Evolutionary conservation across 2,888 invertebrate genomes (phyloP), one percentile per base, ranked within the genome.

Genomic region (Sylvicola fuscatus): DNA sequence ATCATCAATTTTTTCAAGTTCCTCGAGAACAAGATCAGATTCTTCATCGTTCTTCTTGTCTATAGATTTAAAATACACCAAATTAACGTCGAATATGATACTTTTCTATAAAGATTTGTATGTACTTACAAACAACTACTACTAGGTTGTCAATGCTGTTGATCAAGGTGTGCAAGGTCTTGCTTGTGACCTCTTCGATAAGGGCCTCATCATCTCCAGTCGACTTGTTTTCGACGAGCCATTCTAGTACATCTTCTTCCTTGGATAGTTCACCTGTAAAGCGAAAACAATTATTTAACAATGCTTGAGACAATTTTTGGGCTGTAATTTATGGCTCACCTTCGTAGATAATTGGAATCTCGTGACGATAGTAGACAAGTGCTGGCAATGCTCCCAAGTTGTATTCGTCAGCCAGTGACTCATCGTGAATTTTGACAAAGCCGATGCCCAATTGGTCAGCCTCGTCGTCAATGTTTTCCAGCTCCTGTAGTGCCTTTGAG

Each of bases 381-480:
- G 78, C 79, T 49, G 90, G 90, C 52, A 90, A 62, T 39, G 73
- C 70, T 51, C 83, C 86, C 58, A 90, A 68, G 65, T 82, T 89
- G 64, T 90, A 90, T 62, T 90, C 89, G 51, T 86, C 86, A 41
- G 89, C 86, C 45, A 90, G 65, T 48, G 73, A 72, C 59, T 87
- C 83, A 54, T 90, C 90, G 50, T 86, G 81, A 52, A 90, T 89
- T 62, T 90, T 90, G 42, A 90, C 89, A 58, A 90, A 89, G 45
- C 87, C 89, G 51, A 90, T 89, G 42, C 86, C 89, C 43, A 90
- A 68, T 56, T 89, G 86, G 60, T 89, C 89, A 27, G 89, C 89
- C 58, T 90, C 89, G 50, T 90, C 87, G 53, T 89, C 89, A 53
- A 90, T 89, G 62, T 89, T 89, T 60, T 90, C 89, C 58, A 90